Evolutionary conservation across 2,888 invertebrate genomes (phyloP), one percentile per base, ranked within the genome.

Genomic region (Aleiodes alternator): DNA sequence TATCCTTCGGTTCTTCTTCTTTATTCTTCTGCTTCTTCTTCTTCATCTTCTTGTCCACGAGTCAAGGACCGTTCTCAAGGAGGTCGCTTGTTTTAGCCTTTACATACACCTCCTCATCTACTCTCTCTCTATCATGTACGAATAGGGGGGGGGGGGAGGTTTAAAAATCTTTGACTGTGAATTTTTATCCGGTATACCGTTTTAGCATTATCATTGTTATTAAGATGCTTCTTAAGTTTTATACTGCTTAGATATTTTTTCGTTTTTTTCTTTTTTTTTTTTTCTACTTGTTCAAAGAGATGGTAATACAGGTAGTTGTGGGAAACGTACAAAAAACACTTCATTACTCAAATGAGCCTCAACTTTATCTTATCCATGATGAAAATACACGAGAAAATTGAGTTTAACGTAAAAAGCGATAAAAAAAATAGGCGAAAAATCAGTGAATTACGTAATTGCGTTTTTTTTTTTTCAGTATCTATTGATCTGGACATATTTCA

Each of bases 21-120:
- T 66, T 43, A 56, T 64, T 14, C 43, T 57, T 71, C 53, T 48
- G 43, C 55, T 68, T 80, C 76, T 73, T 75, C 78, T 69, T 71
- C 57, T 31, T 73, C 75, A 61, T 74, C 77, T 72, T 79, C 78
- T 69, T 79, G 83, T 82, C 83, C 82, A 84, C 84, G 87, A 89
- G 89, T 88, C 89, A 89, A 89, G 87, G 89, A 89, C 89, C 89
- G 87, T 88, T 89, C 88, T 88, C 89, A 89, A 89, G 89, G 89
- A 89, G 89, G 88, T 87, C 86, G 88, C 86, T 85, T 68, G 68
- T 51, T 51, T 51, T 68, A 51, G 51, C 50, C 50, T 68, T 68
- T 50, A 68, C 50, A 68, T 68, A 48, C 16, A 53, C 16, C n/a
- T 16, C n/a, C n/a, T n/a, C n/a, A 7, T 14, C 11, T 53, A 14